phyloP scores from a whole-genome alignment of 2,797 vertebrate genomes.

The Hydrolagus colliei region DNA sequence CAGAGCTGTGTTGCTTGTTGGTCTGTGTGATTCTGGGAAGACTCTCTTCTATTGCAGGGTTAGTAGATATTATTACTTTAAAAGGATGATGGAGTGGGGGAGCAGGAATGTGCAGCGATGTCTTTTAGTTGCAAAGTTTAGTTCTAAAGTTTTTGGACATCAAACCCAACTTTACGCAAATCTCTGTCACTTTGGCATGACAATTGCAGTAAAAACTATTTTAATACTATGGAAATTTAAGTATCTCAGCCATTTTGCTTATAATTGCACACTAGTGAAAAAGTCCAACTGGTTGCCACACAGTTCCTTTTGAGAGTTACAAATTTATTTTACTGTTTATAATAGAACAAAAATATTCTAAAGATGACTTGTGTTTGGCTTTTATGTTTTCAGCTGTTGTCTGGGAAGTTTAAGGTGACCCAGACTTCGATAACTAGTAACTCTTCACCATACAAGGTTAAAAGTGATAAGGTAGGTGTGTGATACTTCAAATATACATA shows the following conservation, averaged over 20 bases:
- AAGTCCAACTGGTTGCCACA: no score
- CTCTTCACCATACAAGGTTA: conserved; percentile 70
- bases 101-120: not conserved
- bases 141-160: not conserved
- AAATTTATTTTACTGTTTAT: no score
- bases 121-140: conserved; percentile 31
- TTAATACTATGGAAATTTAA: no score
- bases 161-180: no score
- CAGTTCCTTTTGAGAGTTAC: no score
- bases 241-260: no score
- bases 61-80: not conserved
- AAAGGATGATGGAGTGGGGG: not conserved
- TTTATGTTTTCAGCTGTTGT: conserved; percentile 64
- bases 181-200: no score
- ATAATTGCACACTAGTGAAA: no score
- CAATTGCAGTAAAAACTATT: no score
- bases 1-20: conserved; percentile 75
- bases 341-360: no score
- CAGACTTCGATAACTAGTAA: conserved; percentile 87
- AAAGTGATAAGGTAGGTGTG: conserved; percentile 66
- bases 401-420: conserved; percentile 75
- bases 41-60: conserved; percentile 83
- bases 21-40: conserved; percentile 87
- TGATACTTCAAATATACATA: not conserved
- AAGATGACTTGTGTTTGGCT: not conserved